Evolutionary conservation across 2,888 invertebrate genomes (phyloP).

Genomic region (Malacosoma neustria): DNA sequence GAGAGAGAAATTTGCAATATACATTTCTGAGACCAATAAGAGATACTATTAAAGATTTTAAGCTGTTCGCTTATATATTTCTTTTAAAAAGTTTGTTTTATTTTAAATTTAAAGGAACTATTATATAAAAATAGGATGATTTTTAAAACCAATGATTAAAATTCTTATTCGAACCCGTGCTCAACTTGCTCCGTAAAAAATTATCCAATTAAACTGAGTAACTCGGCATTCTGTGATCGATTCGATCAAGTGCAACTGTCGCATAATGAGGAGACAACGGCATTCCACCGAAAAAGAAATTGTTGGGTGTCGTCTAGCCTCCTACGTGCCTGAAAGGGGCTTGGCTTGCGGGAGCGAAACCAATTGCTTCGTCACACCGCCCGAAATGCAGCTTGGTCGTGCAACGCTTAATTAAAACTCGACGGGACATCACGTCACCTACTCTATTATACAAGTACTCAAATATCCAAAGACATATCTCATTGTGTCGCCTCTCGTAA

Average conservation of each 20-base stretch:
- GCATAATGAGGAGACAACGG: constrained; percentile 61
- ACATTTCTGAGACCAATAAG: neutral
- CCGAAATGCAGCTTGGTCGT: constrained; percentile 52
- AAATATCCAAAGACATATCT: constrained; percentile 45
- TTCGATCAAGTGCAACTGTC: constrained; percentile 51
- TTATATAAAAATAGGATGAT: too few species aligned
- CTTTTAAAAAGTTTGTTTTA: too few species aligned
- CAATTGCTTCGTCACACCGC: constrained; percentile 63
- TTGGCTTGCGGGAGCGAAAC: constrained; percentile 48
- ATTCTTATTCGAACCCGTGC: constrained; percentile 39
- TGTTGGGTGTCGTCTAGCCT: constrained; percentile 54
- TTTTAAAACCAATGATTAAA: too few species aligned
- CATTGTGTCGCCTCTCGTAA: constrained; percentile 48
- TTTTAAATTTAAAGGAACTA: too few species aligned
- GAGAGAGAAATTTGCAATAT: neutral
- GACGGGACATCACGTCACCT: constrained; percentile 58
- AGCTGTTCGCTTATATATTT: too few species aligned
- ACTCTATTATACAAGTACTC: constrained; percentile 36
- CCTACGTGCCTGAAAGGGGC: constrained; percentile 51
- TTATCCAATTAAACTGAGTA: constrained; percentile 58
- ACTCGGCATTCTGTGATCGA: constrained; percentile 50
- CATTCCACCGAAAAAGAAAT: constrained; percentile 53
- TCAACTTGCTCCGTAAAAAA: constrained; percentile 51
- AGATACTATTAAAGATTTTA: too few species aligned
- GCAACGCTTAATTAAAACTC: constrained; percentile 67